A percentile compares a stretch with the other conserved stretches of the same genome.
phyloP scores from a whole-genome alignment of 1,140 invertebrate genomes.

The Camponotus vicinus region DNA sequence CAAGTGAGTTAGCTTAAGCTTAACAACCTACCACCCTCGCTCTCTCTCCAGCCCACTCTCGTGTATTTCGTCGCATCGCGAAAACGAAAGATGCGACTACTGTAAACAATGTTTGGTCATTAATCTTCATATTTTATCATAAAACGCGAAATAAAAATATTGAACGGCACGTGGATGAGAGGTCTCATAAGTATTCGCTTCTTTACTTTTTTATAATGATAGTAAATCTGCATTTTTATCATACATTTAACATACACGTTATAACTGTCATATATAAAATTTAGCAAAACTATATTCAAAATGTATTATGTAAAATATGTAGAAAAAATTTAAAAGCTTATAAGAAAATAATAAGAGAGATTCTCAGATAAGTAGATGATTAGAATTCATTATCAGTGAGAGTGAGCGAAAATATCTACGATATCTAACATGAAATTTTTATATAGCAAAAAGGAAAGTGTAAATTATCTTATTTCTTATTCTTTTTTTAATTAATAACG shows the following conservation, averaged over 20 bases:
- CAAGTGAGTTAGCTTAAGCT: slow-evolving; percentile 60
- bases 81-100: slow-evolving; percentile 22
- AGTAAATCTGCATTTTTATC: background rate
- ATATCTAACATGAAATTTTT: background rate
- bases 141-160: slow-evolving; percentile 67
- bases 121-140: slow-evolving; percentile 75
- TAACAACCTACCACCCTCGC: slow-evolving; percentile 50
- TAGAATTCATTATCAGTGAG: background rate
- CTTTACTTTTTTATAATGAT: background rate
- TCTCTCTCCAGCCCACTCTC: background rate
- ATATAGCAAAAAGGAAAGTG: background rate
- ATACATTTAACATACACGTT: background rate
- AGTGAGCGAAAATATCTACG: background rate
- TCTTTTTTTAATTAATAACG: background rate
- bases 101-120: slow-evolving; percentile 68
- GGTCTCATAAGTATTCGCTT: background rate
- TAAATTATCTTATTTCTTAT: background rate
- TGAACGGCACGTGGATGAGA: background rate
- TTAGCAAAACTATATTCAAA: background rate
- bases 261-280: background rate
- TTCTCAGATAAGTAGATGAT: background rate
- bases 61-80: background rate
- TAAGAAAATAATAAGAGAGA: background rate
- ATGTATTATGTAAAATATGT: background rate
- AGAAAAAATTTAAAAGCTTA: background rate